Base-by-base conservation (phyloP, 2,113 vertebrate species). In the Sialia sialis region DNA sequence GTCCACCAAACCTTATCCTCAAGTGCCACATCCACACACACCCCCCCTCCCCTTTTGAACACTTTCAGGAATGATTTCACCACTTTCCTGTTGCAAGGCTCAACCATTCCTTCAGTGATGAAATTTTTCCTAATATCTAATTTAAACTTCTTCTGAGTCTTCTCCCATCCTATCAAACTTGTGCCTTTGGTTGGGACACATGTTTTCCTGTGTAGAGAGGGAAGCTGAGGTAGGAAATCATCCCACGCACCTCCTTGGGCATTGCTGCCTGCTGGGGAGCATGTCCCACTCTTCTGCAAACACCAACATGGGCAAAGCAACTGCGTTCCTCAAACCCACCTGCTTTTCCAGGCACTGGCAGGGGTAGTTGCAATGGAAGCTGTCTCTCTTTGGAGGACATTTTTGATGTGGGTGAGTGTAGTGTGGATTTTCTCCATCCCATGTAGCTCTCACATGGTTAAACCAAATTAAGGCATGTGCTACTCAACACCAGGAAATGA, bases 391-490 rank as follows among this genome's bases (percentile, higher is more conserved):
- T 58, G 29, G 25, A 70, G 84, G 68, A 62, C 11, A 8, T 25
- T 9, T 2, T 56, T 76, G 21, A 6, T 52, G n/a, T 16, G 20
- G 17, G 19, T 68, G 27, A 11, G 25, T 90, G 59, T 44, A 48
- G 14, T 2, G 2, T 49, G 67, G 39, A 30, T 76, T 79, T 86
- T 80, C 62, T 68, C 54, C 30, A 29, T 59, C n/a, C 10, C 1
- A 0, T 22, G 16, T 46, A 72, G 44, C 14, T 90, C 41, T 41
- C 21, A 4, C 4, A 9, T 22, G n/a, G 5, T 25, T 73, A 72
- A 56, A 13, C 5, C 0, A 1, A 29, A 5, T 39, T 67, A 48
- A 67, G n/a, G 39, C 0, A 0, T 19, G 17, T 55, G 62, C 26
- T 39, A 6, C 49, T 67, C 58, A 55, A 38, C 4, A 2, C 5